A percentile compares a stretch with the other conserved stretches of the same genome.
These are phyloP conservation scores for Oscheius sp. DNA, from an alignment of 2,888 invertebrate genomes.

Conservation along the genomic window DNA sequence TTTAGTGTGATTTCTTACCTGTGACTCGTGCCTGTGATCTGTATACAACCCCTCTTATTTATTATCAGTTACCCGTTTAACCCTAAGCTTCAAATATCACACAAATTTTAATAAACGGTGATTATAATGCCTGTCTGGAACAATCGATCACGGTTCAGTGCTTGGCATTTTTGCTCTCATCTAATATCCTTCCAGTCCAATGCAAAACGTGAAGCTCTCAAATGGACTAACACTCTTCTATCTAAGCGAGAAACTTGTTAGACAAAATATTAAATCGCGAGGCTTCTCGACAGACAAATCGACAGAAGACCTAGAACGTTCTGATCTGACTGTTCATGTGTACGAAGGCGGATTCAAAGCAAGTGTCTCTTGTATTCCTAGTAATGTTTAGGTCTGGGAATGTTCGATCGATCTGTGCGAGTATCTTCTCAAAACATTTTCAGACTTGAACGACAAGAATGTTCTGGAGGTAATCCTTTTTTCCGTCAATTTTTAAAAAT, in stretches of 20 bases:
- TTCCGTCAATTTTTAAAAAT: neutral
- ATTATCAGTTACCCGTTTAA: too few relatives aligned
- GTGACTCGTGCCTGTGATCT: constrained; percentile 30
- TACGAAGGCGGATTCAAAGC: constrained; percentile 87
- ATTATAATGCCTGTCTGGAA: too few relatives aligned
- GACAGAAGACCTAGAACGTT: constrained; percentile 34
- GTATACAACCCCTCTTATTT: constrained; percentile 7
- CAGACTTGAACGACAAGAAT: constrained; percentile 74
- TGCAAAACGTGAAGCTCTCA: constrained; percentile 9
- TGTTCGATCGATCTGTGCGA: constrained; percentile 85
- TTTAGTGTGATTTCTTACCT: constrained; percentile 18
- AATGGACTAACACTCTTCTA: constrained; percentile 6
- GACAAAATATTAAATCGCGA: constrained; percentile 20
- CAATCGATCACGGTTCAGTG: too few relatives aligned
- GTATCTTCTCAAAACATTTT: constrained; percentile 78
- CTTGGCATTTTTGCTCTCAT: too few relatives aligned
- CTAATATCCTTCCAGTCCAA: neutral
- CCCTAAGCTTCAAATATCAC: too few relatives aligned
- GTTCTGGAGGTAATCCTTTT: constrained; percentile 80
- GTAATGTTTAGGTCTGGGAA: constrained; percentile 81
- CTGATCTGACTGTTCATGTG: constrained; percentile 63
- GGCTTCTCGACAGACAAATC: constrained; percentile 12
- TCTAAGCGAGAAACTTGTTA: constrained; percentile 21
- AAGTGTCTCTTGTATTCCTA: neutral
- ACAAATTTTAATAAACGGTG: too few relatives aligned